Evolutionary conservation across 1,140 invertebrate genomes (phyloP).

Genomic region (Hydropsyche tenuis): DNA sequence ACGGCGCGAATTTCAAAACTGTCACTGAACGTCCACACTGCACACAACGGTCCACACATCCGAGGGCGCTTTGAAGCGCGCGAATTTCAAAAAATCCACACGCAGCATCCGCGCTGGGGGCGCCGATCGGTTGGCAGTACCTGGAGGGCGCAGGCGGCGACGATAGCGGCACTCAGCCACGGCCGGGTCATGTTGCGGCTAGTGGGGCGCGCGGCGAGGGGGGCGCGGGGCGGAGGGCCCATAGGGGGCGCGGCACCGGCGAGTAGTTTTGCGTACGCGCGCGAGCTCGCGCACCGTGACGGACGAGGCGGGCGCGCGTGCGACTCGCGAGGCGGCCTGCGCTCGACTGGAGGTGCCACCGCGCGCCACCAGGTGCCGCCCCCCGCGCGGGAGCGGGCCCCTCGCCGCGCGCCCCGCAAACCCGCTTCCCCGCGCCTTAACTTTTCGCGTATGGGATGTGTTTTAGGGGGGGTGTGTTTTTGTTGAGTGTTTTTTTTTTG

Average conservation of each 20-base stretch:
- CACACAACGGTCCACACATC: too few relatives aligned
- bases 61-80: too few relatives aligned
- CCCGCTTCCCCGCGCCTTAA: too few relatives aligned
- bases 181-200: conserved; percentile 7
- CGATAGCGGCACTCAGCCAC: not conserved
- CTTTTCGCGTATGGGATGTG: too few relatives aligned
- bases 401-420: not conserved
- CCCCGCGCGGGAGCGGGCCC: not conserved
- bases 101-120: not conserved
- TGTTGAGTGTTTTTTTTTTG: too few relatives aligned
- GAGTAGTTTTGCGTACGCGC: not conserved
- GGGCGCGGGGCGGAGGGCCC: not conserved
- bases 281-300: not conserved
- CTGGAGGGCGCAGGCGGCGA: conserved; percentile 8
- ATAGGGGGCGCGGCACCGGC: not conserved
- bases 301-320: not conserved
- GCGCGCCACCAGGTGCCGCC: conserved; percentile 14
- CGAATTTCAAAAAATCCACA: too few relatives aligned
- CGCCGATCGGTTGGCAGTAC: not conserved
- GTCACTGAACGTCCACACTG: too few relatives aligned
- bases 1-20: not conserved
- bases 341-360: not conserved
- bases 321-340: not conserved
- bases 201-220: not conserved
- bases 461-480: too few relatives aligned